Evolutionary conservation across 2,888 invertebrate species (phyloP), one percentile per base, ranked within the genome.

Genomic region (Parelbella ahira): DNA sequence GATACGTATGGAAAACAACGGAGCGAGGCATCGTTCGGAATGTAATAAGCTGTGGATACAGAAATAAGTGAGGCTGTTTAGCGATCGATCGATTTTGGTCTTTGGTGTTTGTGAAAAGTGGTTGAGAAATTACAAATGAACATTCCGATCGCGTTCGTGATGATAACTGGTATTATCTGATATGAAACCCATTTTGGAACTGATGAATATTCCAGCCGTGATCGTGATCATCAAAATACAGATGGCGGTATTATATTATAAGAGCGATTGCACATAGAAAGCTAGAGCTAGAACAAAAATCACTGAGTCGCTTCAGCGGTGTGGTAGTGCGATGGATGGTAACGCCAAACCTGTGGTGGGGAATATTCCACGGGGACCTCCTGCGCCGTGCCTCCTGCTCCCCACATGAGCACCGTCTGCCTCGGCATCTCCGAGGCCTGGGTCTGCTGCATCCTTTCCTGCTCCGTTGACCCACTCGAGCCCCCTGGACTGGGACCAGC

Each of bases 341-440:
- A 87, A 50, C 87, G 79, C 87, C 87, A 87, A 76, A 86, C 86
- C 84, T 87, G 87, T 1, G 87, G 86, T 12, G 87, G 86, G 33
- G 86, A 84, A 63, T 84, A 87, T 48, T 86, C 84, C 57, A 79
- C 76, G 3, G 83, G 79, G 4, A 75, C 81, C 44, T 84, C 86
- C 47, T 83, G 84, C 56, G 88, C 74, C 1, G 79, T 50, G 1
- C 80, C 82, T 47, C 80, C 88, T 48, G 91, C 89, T 10, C 96
- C 97, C 97, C 97, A 97, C 97, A 97, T 97, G 25, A 97, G 90
- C 37, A 97, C 97, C 5, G 97, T 97, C 78, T 97, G 97, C 27
- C 97, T 88, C 0, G 94, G 93, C 52, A 91, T 88, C 58, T 91
- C 92, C 38, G 90, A 82, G 6, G 81, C 60, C 49, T 75, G 74